phyloP scores from a whole-genome alignment of 1,140 invertebrate species.

The Musca vetustissima region DNA sequence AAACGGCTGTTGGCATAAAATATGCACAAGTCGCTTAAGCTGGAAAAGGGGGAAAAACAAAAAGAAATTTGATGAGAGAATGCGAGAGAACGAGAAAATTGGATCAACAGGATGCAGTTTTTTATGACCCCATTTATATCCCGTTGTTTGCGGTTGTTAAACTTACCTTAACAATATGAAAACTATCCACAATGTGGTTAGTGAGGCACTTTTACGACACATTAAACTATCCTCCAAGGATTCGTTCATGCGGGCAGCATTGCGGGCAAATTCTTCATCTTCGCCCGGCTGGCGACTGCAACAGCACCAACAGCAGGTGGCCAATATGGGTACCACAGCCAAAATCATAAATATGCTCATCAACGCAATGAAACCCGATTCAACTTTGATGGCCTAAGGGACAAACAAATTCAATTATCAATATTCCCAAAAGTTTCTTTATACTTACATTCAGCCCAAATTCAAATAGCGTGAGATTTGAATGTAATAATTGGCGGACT shows the following conservation, averaged over 20 bases:
- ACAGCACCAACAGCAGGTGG: constrained; percentile 52
- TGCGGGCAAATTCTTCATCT: constrained; percentile 40
- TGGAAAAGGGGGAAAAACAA: constrained; percentile 35
- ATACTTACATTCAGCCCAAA: constrained; percentile 50
- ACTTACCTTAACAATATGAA: constrained; percentile 57
- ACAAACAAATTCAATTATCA: neutral
- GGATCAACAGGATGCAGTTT: neutral
- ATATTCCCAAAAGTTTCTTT: neutral
- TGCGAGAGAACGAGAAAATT: constrained; percentile 3
- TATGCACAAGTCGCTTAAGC: constrained; percentile 57
- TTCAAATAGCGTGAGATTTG: constrained; percentile 48
- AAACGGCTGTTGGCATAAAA: constrained; percentile 64
- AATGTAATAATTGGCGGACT: constrained; percentile 49
- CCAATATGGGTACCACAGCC: constrained; percentile 49
- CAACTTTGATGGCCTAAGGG: constrained; percentile 55
- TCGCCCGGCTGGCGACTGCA: constrained; percentile 39
- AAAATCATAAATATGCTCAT: constrained; percentile 53
- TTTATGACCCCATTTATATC: too few relatives aligned
- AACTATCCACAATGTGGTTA: constrained; percentile 54
- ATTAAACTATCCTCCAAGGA: constrained; percentile 42
- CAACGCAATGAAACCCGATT: constrained; percentile 56
- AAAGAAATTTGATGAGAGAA: too few relatives aligned
- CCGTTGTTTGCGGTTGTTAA: too few relatives aligned
- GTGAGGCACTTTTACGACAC: constrained; percentile 49
- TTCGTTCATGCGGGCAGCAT: constrained; percentile 46